These are phyloP conservation scores for Maniola jurtina DNA, from an alignment of 1,140 invertebrate genomes.

Conservation along the genomic window DNA sequence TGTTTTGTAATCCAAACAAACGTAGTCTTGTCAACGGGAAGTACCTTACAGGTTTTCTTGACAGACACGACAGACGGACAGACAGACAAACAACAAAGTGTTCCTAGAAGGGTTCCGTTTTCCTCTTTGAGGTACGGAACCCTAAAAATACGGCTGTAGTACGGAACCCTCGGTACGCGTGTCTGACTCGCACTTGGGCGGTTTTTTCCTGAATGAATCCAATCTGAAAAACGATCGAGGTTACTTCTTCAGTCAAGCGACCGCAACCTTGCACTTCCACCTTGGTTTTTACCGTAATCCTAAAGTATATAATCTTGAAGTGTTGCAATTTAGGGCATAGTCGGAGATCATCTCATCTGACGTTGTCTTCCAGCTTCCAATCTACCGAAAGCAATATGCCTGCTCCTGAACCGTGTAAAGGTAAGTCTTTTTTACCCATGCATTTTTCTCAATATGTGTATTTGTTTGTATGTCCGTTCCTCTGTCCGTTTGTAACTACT, in stretches of 20 bases:
- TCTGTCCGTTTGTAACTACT: not conserved
- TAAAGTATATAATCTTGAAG: constrained; percentile 22
- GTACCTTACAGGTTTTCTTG: too few relatives aligned
- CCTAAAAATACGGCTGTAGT: not conserved
- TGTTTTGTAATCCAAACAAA: not conserved
- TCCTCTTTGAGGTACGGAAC: too few relatives aligned
- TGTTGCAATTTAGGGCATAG: constrained; percentile 15
- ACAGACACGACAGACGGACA: too few relatives aligned
- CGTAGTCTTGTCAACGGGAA: too few relatives aligned
- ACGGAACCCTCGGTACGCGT: too few relatives aligned
- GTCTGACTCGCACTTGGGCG: not conserved
- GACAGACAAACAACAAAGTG: too few relatives aligned
- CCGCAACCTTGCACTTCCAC: constrained; percentile 25
- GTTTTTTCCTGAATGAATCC: constrained; percentile 6
- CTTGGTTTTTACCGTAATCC: constrained; percentile 17
- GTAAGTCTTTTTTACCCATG: constrained; percentile 34
- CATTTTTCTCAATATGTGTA: too few relatives aligned
- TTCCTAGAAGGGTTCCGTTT: too few relatives aligned
- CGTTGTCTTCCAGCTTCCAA: not conserved
- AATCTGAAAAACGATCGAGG: constrained; percentile 28
- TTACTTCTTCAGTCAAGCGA: constrained; percentile 5
- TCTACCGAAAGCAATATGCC: constrained; percentile 47
- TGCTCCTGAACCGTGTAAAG: constrained; percentile 63
- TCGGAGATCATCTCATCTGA: constrained; percentile 24
- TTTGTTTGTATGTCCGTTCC: not conserved